Percentiles rank a stretch among this genome's conserved stretches.
These are phyloP conservation scores for Tiaroga cobitis DNA, from an alignment of 2,797 vertebrate genomes.

Conservation along the genomic window DNA sequence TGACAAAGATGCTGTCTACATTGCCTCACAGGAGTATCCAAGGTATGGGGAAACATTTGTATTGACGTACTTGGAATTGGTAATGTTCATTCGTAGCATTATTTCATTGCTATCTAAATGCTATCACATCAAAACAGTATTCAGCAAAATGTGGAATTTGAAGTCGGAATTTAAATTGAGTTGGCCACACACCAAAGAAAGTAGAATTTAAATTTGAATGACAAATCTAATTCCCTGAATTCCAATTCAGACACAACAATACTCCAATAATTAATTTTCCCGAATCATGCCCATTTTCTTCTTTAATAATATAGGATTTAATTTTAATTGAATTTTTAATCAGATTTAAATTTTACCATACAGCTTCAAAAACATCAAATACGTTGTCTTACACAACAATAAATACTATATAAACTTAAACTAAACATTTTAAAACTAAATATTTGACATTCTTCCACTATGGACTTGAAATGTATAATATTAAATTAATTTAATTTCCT, in stretches of 20 bases:
- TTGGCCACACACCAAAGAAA: neutral
- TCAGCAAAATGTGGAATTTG: neutral
- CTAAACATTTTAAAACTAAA: too few species aligned
- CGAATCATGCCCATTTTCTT: neutral
- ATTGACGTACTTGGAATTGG: neutral
- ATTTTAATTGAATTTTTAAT: neutral
- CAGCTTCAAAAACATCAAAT: neutral
- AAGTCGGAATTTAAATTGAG: neutral
- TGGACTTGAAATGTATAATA: too few species aligned
- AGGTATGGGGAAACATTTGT: slow-evolving; percentile 75
- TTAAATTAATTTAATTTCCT: too few species aligned
- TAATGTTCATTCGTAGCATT: neutral
- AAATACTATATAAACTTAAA: too few species aligned
- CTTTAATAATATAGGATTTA: neutral
- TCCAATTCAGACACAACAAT: neutral
- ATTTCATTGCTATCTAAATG: neutral
- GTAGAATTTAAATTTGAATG: neutral
- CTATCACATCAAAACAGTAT: neutral
- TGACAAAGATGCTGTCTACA: slow-evolving; percentile 92
- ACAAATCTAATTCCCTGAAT: neutral
- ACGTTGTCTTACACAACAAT: too few species aligned
- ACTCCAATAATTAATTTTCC: neutral
- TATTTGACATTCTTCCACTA: too few species aligned
- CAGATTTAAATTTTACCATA: neutral
- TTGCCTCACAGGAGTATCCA: slow-evolving; percentile 90